These are phyloP conservation scores for Leguminivora glycinivorella DNA, from an alignment of 1,140 invertebrate species.

Conservation along the genomic window DNA sequence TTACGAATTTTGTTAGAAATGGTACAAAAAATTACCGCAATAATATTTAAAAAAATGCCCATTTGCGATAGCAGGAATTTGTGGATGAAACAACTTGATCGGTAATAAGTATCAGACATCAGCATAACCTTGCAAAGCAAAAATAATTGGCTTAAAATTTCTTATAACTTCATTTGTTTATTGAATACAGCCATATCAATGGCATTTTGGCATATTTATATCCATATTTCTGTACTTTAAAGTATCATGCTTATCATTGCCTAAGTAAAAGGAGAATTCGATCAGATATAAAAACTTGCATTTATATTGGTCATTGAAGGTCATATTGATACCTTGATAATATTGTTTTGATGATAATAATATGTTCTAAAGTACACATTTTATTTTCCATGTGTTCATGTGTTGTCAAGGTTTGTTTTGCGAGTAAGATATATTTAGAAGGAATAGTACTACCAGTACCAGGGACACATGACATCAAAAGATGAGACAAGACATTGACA, in stretches of 20 bases:
- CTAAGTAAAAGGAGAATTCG: background rate
- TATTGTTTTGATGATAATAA: background rate
- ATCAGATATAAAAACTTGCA: background rate
- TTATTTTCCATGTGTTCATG: background rate
- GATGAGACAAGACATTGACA: too few species aligned
- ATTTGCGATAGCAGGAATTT: too few species aligned
- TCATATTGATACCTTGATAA: background rate
- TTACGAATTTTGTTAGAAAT: too few species aligned
- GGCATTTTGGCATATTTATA: background rate
- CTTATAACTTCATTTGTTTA: background rate
- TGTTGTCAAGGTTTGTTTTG: constrained; percentile 17
- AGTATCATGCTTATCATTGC: background rate
- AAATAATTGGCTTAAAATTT: background rate
- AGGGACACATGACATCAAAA: too few species aligned
- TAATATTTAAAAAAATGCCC: too few species aligned
- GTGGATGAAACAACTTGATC: too few species aligned
- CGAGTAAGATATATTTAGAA: background rate
- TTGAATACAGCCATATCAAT: background rate
- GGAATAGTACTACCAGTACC: background rate
- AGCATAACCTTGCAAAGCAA: background rate
- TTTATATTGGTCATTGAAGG: background rate
- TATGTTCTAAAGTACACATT: background rate
- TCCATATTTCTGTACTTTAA: background rate
- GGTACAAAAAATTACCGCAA: too few species aligned
- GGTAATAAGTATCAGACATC: too few species aligned